A percentile compares a stretch with the other conserved stretches of the same genome.
Conservation (phyloP, 2,113 vertebrate species). For the Lepidothrix coronata region DNA sequence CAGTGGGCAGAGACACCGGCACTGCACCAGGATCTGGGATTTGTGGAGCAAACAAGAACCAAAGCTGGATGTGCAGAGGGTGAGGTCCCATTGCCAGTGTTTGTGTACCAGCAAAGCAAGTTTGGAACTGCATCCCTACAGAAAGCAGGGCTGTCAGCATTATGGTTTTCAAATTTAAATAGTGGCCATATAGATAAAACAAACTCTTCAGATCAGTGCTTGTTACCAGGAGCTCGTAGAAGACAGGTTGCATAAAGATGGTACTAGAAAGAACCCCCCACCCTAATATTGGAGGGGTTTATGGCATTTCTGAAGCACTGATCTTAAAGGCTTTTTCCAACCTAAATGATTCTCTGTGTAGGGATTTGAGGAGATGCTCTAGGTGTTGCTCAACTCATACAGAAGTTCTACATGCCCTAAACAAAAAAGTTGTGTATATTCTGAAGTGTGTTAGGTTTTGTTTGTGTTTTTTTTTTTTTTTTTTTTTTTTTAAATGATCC, state of each 20-base stretch:
- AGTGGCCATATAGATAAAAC: background rate
- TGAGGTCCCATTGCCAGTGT: background rate
- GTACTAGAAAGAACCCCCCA: accelerated
- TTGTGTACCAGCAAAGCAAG: accelerated
- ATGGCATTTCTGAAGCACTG: background rate
- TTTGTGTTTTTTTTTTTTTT: background rate
- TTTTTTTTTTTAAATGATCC: background rate
- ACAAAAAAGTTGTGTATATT: background rate
- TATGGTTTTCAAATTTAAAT: background rate
- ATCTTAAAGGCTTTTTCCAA: background rate
- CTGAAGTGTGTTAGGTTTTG: accelerated
- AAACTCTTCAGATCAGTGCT: background rate
- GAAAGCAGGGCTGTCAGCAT: background rate
- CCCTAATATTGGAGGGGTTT: background rate
- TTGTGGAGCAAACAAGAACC: background rate
- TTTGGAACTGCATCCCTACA: background rate
- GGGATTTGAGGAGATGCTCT: background rate
- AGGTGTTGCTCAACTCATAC: background rate
- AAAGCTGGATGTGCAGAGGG: background rate
- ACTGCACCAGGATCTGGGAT: accelerated
- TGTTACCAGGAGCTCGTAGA: background rate
- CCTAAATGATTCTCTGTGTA: accelerated
- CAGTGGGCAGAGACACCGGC: background rate
- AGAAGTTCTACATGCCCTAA: background rate
- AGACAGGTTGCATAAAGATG: background rate